phyloP scores from a whole-genome alignment of 2,113 vertebrate genomes.

The Oryzias woworae region DNA sequence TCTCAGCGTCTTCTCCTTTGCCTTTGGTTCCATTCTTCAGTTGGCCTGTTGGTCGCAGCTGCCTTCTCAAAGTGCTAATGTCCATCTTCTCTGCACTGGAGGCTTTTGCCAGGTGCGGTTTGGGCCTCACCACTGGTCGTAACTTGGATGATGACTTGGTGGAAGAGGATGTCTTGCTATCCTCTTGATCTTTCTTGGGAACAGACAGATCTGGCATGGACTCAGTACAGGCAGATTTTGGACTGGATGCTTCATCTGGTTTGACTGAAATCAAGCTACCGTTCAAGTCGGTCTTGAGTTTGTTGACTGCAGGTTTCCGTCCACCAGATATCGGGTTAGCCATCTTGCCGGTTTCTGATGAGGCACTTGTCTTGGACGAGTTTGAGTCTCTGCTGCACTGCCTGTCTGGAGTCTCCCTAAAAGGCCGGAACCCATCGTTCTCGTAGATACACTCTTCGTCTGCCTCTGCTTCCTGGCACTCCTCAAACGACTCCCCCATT shows the following conservation, averaged over 20 bases:
- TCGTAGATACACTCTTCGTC: slow-evolving; percentile 91
- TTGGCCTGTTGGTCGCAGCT: slow-evolving; percentile 91
- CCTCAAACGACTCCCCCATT: slow-evolving; percentile 82
- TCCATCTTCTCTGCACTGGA: slow-evolving; percentile 95
- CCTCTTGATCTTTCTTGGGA: slow-evolving; percentile 79
- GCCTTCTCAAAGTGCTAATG: slow-evolving; percentile 92
- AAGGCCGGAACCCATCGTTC: slow-evolving; percentile 90
- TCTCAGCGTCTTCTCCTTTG: slow-evolving; percentile 91
- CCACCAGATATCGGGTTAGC: slow-evolving; percentile 76
- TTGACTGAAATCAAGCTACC: slow-evolving; percentile 72
- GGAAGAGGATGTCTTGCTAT: slow-evolving; percentile 72
- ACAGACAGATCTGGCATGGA: slow-evolving; percentile 73
- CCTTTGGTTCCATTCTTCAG: slow-evolving; percentile 87
- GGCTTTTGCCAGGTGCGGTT: slow-evolving; percentile 89
- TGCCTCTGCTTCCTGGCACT: slow-evolving; percentile 72
- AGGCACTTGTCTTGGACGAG: slow-evolving; percentile 83
- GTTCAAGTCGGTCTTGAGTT: slow-evolving; percentile 81
- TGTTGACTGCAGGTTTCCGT: slow-evolving; percentile 82
- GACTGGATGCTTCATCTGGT: slow-evolving; percentile 78
- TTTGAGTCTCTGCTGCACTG: slow-evolving; percentile 83
- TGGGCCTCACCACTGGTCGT: slow-evolving; percentile 94
- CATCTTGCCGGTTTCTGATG: slow-evolving; percentile 66
- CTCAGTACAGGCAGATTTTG: slow-evolving; percentile 85
- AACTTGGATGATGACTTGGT: slow-evolving; percentile 81
- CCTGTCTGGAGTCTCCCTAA: slow-evolving; percentile 74